Conservation (phyloP, 2,888 invertebrate species). For the Himalopsyche anomala region DNA sequence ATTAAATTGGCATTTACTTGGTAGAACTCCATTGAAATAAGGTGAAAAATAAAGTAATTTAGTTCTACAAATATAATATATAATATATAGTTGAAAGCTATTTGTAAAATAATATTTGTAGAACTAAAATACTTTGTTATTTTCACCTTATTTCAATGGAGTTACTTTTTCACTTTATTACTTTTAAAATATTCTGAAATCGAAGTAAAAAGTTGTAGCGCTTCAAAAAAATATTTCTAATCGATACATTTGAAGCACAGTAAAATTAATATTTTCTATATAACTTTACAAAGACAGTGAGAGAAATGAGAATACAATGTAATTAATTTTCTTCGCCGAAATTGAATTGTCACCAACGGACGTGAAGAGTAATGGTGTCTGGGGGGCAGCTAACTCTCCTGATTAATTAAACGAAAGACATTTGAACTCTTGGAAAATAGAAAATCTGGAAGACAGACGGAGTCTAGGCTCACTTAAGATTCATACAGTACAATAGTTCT, state of each 20-base stretch:
- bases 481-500: not conserved
- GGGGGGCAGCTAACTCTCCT: not conserved
- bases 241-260: not conserved
- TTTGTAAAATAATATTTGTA: no score
- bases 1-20: no score
- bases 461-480: not conserved
- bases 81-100: no score
- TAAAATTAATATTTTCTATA: not conserved
- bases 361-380: conserved; percentile 33
- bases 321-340: conserved; percentile 41
- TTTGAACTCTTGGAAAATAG: conserved; percentile 7
- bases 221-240: not conserved
- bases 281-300: not conserved
- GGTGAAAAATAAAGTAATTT: no score
- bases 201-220: no score
- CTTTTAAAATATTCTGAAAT: no score
- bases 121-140: no score
- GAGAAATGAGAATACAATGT: not conserved
- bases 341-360: conserved; percentile 41
- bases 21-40: no score
- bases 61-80: no score
- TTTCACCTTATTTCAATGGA: no score
- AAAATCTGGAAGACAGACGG: not conserved
- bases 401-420: conserved; percentile 34
- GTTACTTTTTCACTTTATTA: no score